Evolutionary conservation across 2,888 invertebrate species (phyloP).

Genomic region (Dastarcus helophoroides): DNA sequence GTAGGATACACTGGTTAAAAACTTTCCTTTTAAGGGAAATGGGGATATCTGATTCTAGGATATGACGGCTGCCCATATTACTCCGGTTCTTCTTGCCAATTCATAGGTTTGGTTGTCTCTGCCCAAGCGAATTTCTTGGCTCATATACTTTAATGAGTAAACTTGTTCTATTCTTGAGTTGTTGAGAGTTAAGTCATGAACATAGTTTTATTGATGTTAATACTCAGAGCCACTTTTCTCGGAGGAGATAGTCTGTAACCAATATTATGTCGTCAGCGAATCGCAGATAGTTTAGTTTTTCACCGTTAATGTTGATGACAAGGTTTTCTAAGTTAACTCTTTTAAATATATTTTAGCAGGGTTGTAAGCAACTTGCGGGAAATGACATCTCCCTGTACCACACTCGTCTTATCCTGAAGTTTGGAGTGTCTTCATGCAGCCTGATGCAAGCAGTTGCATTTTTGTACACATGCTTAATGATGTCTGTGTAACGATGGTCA

Average conservation of each 20-base stretch:
- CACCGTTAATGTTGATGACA: slow-evolving; percentile 9
- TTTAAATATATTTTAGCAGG: slow-evolving; percentile 8
- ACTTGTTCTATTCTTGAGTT: too few species aligned
- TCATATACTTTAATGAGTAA: too few species aligned
- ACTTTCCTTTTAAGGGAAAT: too few species aligned
- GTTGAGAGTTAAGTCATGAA: slow-evolving; percentile 6
- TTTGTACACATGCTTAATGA: slow-evolving; percentile 4
- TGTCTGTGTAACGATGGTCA: slow-evolving; percentile 3
- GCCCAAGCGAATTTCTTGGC: too few species aligned
- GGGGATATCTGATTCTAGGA: too few species aligned
- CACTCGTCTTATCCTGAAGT: slow-evolving; percentile 4
- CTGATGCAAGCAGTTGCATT: slow-evolving; percentile 5
- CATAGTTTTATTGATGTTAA: slow-evolving; percentile 5
- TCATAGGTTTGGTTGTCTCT: too few species aligned
- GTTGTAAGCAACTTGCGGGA: slow-evolving; percentile 8
- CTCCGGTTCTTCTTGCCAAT: too few species aligned
- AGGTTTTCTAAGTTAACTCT: slow-evolving; percentile 4
- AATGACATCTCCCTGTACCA: slow-evolving; percentile 7
- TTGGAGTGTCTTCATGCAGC: slow-evolving; percentile 5
- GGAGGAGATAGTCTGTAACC: slow-evolving; percentile 2
- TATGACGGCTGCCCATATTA: too few species aligned
- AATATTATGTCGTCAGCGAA: slow-evolving; percentile 8
- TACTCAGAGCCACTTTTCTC: slow-evolving; percentile 1
- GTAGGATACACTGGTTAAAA: too few species aligned
- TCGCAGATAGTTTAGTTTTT: too few species aligned